Base-by-base conservation (phyloP, 2,888 invertebrate species). In the Mechanitis messenoides region DNA sequence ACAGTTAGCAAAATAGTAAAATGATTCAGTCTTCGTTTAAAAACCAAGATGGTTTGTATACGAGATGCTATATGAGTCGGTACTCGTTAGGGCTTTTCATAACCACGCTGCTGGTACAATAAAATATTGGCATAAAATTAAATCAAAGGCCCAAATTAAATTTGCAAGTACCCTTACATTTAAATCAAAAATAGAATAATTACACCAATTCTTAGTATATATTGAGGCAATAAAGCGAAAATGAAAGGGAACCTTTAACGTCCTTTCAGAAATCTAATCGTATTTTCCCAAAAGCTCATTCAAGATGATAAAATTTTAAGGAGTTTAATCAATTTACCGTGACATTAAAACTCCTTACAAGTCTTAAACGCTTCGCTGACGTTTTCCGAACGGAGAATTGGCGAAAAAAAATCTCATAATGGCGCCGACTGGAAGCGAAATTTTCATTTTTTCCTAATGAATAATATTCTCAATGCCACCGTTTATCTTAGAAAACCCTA, bases 401-500 rank as follows among this genome's bases (percentile, higher is more conserved):
- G 12, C 45, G 53, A 45, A 9, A 47, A 57, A 20, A 35, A 79
- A 83, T 84, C 83, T 80, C 77, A 81, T 81, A 47, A 33, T 60
- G 55, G 6, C 55, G n/a, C 9, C 45, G 62, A 56, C 56, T 28
- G 55, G 61, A 45, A 58, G 61, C 62, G 59, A 63, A 81, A 85
- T 50, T 85, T 84, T 81, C 79, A 84, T 84, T 68, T 69, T 20
- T 69, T 66, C 62, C 59, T 66, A 66, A 69, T 69, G 69, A 69
- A 86, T 84, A 85, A 85, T 86, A 83, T 78, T 78, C 77, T 68
- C 69, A 70, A 76, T 78, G 79, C 71, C 73, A 70, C 73, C 83
- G 82, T 85, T 85, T 82, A 85, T 85, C 83, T 73, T 71, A 81
- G 82, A 61, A 20, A 85, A 84, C 82, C 79, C 71, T 69, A 74